These are phyloP conservation scores for Tragopan temminckii DNA, from an alignment of 2,797 vertebrate genomes.

Conservation along the genomic window DNA sequence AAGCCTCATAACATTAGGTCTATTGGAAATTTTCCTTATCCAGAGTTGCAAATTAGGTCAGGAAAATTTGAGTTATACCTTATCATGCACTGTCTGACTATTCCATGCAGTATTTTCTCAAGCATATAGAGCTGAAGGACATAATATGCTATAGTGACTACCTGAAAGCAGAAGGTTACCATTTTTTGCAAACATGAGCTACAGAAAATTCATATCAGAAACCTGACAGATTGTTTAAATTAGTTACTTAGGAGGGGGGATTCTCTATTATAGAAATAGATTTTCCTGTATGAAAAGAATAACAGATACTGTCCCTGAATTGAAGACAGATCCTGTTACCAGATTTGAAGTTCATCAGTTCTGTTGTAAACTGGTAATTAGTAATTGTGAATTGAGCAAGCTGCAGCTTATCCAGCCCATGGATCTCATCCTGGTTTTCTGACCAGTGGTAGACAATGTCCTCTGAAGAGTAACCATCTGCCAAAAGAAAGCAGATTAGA, in stretches of 20 bases:
- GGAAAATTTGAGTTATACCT: slow-evolving; percentile 23
- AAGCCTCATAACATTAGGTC: neutral
- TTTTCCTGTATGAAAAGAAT: neutral
- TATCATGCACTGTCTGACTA: neutral
- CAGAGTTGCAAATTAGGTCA: slow-evolving; percentile 49
- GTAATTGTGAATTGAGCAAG: slow-evolving; percentile 98
- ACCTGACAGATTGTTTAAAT: slow-evolving; percentile 5
- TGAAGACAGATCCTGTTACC: slow-evolving; percentile 82
- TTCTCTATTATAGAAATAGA: neutral
- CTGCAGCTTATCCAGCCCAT: slow-evolving; percentile 95
- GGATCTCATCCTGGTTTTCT: slow-evolving; percentile 94
- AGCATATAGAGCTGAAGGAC: neutral
- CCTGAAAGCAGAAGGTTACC: neutral
- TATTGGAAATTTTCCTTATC: slow-evolving; percentile 63
- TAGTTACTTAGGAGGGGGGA: neutral
- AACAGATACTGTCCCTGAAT: neutral
- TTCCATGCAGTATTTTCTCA: neutral
- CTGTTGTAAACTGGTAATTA: slow-evolving; percentile 92
- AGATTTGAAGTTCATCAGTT: slow-evolving; percentile 96
- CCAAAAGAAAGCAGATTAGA: slow-evolving; percentile 49
- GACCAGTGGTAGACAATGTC: slow-evolving; percentile 98
- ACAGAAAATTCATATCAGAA: slow-evolving; percentile 3
- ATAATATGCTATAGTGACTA: neutral
- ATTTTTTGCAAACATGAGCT: neutral
- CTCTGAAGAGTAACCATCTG: slow-evolving; percentile 98